phyloP scores from a whole-genome alignment of 92 coral and sea anemone species.

The Umimayanthus kanabou region DNA sequence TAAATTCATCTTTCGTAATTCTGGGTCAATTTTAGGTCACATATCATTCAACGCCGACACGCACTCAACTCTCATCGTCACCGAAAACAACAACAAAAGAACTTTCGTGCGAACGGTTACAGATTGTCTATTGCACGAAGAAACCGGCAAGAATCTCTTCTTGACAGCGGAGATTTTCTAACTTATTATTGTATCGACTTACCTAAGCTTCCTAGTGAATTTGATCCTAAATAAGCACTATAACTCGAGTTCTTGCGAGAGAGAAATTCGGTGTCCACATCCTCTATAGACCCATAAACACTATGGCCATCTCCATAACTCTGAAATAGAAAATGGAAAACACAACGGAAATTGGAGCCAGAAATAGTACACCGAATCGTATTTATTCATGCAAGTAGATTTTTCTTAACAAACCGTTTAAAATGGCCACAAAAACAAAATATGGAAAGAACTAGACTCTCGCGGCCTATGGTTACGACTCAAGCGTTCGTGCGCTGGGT shows the following conservation, averaged over 20 bases:
- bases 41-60: constrained; percentile 35
- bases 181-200: constrained; percentile 58
- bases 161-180: constrained; percentile 12
- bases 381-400: constrained; percentile 35
- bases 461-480: constrained; percentile 37
- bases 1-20: constrained; percentile 6
- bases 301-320: constrained; percentile 75
- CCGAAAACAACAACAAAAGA: constrained; percentile 44
- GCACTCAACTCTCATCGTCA: constrained; percentile 27
- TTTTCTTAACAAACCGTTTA: constrained; percentile 19
- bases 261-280: constrained; percentile 86
- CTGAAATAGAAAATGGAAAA: constrained; percentile 41
- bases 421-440: constrained; percentile 12
- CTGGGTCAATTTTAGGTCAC: constrained; percentile 44
- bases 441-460: neutral
- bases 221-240: constrained; percentile 79
- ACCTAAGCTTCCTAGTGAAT: constrained; percentile 86
- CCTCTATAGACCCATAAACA: constrained; percentile 86
- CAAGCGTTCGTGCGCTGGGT: constrained; percentile 25
- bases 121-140: constrained; percentile 15
- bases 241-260: constrained; percentile 87
- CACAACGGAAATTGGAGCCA: constrained; percentile 29
- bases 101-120: constrained; percentile 34
- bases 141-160: constrained; percentile 4
- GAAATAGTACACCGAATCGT: constrained; percentile 24